Conservation (phyloP, 1,140 invertebrate species). For the Holotrichia oblita region DNA sequence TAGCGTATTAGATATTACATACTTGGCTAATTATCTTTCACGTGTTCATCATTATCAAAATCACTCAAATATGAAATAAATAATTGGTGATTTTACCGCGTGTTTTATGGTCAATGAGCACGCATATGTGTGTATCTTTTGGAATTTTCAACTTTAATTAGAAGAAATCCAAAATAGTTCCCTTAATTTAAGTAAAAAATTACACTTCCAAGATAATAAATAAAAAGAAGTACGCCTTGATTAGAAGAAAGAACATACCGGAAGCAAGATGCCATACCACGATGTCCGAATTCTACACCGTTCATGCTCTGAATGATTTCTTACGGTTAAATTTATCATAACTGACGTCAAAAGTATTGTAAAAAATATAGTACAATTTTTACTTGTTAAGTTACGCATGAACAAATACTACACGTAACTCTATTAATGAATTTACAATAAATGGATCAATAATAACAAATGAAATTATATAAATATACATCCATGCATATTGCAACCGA, state of each 20-base stretch:
- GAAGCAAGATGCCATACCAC: constrained; percentile 12
- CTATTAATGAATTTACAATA: no score
- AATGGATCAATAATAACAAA: no score
- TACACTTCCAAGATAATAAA: constrained; percentile 19
- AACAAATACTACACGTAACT: not conserved
- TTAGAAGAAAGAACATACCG: constrained; percentile 17
- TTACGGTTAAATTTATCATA: constrained; percentile 23
- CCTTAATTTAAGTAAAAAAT: constrained; percentile 25
- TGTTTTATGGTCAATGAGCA: constrained; percentile 27
- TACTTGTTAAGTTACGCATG: not conserved
- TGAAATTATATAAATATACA: no score
- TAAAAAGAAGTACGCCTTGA: constrained; percentile 10
- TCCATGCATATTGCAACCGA: no score
- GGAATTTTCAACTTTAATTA: constrained; percentile 9
- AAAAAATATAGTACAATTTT: not conserved
- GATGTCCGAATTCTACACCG: not conserved
- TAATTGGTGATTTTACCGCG: constrained; percentile 30
- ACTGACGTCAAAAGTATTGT: not conserved
- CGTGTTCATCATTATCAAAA: constrained; percentile 23
- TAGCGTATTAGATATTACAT: not conserved
- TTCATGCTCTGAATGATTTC: constrained; percentile 8
- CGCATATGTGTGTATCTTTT: constrained; percentile 13
- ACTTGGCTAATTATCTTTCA: constrained; percentile 12
- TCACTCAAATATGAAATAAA: constrained; percentile 26
- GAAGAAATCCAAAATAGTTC: constrained; percentile 34